Base-by-base conservation (phyloP, 2,113 vertebrate genomes). In the Engystomops pustulosus region DNA sequence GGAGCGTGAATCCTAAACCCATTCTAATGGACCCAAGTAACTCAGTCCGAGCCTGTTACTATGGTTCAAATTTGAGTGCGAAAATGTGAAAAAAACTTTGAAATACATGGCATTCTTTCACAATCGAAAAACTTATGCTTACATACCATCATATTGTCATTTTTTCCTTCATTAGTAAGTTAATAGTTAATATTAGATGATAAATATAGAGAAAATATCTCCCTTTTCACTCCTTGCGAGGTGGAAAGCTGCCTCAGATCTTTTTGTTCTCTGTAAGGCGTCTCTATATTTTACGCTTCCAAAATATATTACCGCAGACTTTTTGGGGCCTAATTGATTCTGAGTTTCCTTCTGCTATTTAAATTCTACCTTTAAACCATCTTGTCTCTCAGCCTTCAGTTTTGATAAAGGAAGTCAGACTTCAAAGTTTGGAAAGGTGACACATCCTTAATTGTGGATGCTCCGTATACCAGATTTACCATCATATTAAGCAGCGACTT, bases 381-480 rank as follows among this genome's bases (percentile, higher is more conserved):
- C 32, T 72, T 60, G 51, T 38, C 69, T 67, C 32, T 67, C 38
- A n/a, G 20, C 69, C n/a, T 76, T 84, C 44, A 17, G 30, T 76
- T 84, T 68, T 53, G 25, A 51, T 84, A 77, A 83, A 8, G 58
- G 47, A 84, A 68, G 34, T 27, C 41, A 36, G 44, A 77, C 81
- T 84, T 84, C 71, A 84, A 77, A 84, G 81, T 77, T 45, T 84
- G 27, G 44, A 36, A 76, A 84, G 60, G 72, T 76, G 80, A 68
- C 58, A 83, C 58, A 36, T 77, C 41, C 44, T 68, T 84, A 77
- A 76, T 67, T 84, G 81, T 76, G 81, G 30, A 65, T 77, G 81
- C 71, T 67, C 71, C 3, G 45, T 53, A 53, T 15, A 67, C 41
- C 25, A 76, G 81, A 67, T 68, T 49, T 68, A 77, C 23, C 58